A percentile compares a stretch with the other conserved stretches of the same genome.
Evolutionary conservation across 2,797 vertebrate species (phyloP).

Genomic region (Graptemys geographica): DNA sequence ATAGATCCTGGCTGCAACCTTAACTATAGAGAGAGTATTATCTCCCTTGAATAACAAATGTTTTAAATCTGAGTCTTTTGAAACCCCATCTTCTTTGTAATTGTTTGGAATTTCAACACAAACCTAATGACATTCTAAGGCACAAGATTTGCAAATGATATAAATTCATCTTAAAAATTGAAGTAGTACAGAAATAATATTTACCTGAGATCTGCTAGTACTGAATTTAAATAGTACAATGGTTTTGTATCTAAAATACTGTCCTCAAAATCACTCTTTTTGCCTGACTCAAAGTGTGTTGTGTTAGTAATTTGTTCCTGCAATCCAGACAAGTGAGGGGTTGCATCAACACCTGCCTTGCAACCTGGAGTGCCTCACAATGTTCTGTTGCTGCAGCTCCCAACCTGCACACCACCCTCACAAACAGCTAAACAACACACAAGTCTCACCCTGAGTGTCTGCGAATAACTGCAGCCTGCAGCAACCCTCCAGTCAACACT

Average conservation of each 20-base stretch:
- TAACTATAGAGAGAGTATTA: slow-evolving; percentile 23
- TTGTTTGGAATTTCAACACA: slow-evolving; percentile 9
- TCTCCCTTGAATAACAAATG: slow-evolving; percentile 43
- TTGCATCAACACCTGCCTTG: no score
- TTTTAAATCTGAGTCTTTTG: slow-evolving; percentile 57
- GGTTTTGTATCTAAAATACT: neutral
- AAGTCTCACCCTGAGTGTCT: no score
- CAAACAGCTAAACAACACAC: no score
- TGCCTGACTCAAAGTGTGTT: neutral
- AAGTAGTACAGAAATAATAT: neutral
- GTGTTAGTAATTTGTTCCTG: neutral
- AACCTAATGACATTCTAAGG: slow-evolving; percentile 42
- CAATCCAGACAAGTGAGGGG: no score
- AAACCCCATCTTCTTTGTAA: slow-evolving; percentile 42
- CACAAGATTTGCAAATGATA: slow-evolving; percentile 10
- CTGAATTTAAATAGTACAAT: neutral
- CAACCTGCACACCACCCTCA: no score
- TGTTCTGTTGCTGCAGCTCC: no score
- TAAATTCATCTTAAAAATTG: slow-evolving; percentile 18
- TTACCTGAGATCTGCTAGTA: neutral
- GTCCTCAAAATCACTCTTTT: neutral
- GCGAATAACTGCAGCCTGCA: no score
- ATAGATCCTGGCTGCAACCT: slow-evolving; percentile 38
- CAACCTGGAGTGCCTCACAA: no score
- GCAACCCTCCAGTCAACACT: no score